Evolutionary conservation across 1,140 invertebrate species (phyloP).

Genomic region (Scylla paramamosain): DNA sequence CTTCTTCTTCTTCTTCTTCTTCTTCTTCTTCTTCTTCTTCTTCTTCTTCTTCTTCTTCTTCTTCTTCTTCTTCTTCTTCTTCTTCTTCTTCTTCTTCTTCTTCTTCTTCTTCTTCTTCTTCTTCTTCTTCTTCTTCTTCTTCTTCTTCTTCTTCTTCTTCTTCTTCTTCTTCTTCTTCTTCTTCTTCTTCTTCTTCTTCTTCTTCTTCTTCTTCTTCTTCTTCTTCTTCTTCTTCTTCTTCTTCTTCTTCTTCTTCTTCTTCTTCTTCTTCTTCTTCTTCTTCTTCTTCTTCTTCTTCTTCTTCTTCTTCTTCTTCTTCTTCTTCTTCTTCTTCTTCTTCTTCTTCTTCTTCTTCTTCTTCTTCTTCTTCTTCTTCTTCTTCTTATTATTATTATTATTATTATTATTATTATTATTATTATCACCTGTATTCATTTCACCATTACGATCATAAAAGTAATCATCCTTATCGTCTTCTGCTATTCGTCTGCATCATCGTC

Average conservation of each 20-base stretch:
- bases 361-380: not conserved
- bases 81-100: not conserved
- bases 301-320: not conserved
- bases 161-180: not conserved
- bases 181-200: not conserved
- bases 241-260: not conserved
- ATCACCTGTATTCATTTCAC: not conserved
- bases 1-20: not conserved
- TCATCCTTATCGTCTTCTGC: not conserved
- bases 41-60: not conserved
- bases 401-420: constrained; percentile 48
- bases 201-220: not conserved
- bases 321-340: not conserved
- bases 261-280: not conserved
- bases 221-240: not conserved
- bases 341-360: not conserved
- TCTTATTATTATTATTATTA: not conserved
- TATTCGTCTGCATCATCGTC: not conserved
- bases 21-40: not conserved
- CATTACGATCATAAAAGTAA: not conserved
- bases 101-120: not conserved
- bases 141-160: no score
- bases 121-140: no score
- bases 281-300: not conserved
- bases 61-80: not conserved